Percentiles rank a stretch among this genome's conserved stretches.
phyloP scores from a whole-genome alignment of 2,797 vertebrate genomes.

The Nyctalus aviator region DNA sequence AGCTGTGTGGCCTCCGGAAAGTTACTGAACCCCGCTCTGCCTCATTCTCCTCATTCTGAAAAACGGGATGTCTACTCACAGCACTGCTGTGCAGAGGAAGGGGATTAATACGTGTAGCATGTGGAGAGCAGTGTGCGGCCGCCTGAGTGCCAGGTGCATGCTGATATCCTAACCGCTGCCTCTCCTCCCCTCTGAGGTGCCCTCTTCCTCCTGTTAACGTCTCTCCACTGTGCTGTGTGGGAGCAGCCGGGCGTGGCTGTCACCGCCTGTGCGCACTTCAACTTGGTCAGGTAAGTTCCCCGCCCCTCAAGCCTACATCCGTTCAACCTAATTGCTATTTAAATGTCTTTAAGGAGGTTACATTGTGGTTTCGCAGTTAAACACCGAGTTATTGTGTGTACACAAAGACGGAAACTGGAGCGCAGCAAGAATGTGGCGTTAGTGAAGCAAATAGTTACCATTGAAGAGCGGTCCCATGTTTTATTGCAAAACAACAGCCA shows the following conservation, averaged over 20 bases:
- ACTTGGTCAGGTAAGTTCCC: not conserved
- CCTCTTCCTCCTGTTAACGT: not conserved
- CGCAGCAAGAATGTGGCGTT: not conserved
- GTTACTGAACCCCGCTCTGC: not conserved
- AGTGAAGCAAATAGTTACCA: not conserved
- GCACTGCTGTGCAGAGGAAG: not conserved
- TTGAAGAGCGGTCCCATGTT: not conserved
- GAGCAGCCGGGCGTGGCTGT: not conserved
- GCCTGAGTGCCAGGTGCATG: not conserved
- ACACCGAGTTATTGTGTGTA: not conserved
- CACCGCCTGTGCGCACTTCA: not conserved
- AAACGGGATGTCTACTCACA: not conserved
- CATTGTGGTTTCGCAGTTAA: conserved; percentile 27
- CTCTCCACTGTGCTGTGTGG: not conserved
- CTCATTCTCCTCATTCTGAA: not conserved
- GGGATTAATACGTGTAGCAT: not conserved
- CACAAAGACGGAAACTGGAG: not conserved
- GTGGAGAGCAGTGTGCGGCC: not conserved
- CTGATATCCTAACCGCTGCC: not conserved
- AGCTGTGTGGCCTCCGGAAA: not conserved
- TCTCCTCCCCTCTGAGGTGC: not conserved
- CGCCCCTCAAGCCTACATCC: not conserved
- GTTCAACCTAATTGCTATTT: conserved; percentile 13
- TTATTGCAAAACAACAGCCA: conserved; percentile 35
- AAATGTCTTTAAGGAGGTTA: conserved; percentile 41